Evolutionary conservation across 2,113 vertebrate genomes (phyloP).

Genomic region (Himantopus leucocephalus): DNA sequence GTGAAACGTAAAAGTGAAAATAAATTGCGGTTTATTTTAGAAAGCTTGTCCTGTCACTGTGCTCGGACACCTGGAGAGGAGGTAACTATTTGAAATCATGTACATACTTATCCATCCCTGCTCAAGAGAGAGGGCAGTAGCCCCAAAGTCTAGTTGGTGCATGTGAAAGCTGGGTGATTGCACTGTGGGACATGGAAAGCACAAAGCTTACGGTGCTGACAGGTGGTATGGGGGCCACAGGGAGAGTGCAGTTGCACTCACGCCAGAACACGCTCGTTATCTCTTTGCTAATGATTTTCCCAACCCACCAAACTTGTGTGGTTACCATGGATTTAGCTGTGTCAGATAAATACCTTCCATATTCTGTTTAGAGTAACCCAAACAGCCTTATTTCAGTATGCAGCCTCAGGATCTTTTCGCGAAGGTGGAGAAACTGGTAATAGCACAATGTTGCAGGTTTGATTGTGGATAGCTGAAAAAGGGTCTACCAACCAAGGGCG

Average conservation of each 20-base stretch:
- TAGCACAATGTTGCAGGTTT: background rate
- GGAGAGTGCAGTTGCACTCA: background rate
- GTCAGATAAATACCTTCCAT: background rate
- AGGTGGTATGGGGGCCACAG: fast-evolving
- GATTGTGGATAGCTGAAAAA: background rate
- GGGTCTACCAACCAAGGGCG: fast-evolving
- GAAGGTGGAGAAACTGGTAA: background rate
- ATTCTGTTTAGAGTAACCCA: background rate
- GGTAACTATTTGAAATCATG: background rate
- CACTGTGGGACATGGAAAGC: background rate
- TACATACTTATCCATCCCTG: background rate
- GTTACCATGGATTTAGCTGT: background rate
- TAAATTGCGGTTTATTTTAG: background rate
- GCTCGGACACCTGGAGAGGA: background rate
- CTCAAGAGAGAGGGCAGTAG: too few relatives aligned
- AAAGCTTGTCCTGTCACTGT: background rate
- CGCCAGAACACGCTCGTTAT: fast-evolving
- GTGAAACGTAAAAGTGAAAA: background rate
- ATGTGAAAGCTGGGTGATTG: background rate
- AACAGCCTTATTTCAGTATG: background rate
- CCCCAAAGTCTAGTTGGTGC: fast-evolving
- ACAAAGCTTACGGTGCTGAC: fast-evolving
- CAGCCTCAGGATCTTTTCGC: background rate
- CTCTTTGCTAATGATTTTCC: background rate
- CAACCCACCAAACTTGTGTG: background rate